phyloP scores from a whole-genome alignment of 2,113 vertebrate species.

The Corydoras sp. region DNA sequence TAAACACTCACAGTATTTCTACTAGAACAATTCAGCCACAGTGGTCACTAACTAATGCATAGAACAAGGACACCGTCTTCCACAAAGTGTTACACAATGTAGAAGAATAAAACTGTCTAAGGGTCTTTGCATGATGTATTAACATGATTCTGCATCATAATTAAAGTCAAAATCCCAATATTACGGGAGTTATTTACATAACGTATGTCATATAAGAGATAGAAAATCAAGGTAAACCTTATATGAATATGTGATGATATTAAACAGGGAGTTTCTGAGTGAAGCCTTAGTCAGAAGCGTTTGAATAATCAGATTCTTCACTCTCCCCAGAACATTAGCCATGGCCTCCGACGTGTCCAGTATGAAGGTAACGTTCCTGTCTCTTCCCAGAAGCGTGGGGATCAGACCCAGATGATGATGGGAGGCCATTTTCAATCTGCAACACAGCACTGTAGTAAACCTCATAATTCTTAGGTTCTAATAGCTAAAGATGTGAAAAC shows the following conservation, averaged over 20 bases:
- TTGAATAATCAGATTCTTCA: conserved; percentile 59
- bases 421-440: conserved; percentile 28
- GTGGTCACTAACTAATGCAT: too few species aligned
- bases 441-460: background rate
- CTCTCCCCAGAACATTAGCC: conserved; percentile 46
- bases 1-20: too few species aligned
- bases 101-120: too few species aligned
- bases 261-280: conserved; percentile 58
- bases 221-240: conserved; percentile 47
- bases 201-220: too few species aligned
- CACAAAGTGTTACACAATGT: too few species aligned
- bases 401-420: conserved; percentile 29
- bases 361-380: conserved; percentile 53
- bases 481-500: background rate
- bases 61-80: too few species aligned
- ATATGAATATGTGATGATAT: conserved; percentile 58
- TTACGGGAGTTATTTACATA: too few species aligned
- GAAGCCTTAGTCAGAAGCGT: conserved; percentile 55
- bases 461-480: background rate
- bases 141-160: too few species aligned
- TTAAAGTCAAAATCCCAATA: too few species aligned
- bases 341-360: conserved; percentile 57
- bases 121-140: too few species aligned
- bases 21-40: too few species aligned
- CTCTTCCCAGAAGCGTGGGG: conserved; percentile 48